Evolutionary conservation across 1,140 invertebrate species (phyloP).

Genomic region (Diploscapter pachys): DNA sequence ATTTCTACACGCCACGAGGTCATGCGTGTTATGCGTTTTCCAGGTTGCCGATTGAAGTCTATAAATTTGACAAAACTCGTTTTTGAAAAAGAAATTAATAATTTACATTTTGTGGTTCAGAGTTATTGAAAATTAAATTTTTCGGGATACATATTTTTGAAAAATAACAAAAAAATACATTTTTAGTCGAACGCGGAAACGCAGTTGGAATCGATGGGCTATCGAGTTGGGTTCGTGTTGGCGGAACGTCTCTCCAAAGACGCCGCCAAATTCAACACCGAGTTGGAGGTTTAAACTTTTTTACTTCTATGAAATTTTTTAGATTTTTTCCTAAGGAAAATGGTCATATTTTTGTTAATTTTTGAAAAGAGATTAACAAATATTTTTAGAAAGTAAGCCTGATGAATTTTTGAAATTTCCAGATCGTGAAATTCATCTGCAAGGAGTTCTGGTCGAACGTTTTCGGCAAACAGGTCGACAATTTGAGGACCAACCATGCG

Average conservation of each 20-base stretch:
- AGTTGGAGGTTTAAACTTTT: constrained; percentile 72
- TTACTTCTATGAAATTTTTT: background rate
- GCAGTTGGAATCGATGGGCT: constrained; percentile 49
- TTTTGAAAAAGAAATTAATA: too few species aligned
- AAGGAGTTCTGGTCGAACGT: constrained; percentile 95
- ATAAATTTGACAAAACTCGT: too few species aligned
- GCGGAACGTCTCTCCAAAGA: constrained; percentile 71
- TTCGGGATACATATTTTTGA: background rate
- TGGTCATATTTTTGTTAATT: background rate
- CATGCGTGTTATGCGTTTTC: background rate
- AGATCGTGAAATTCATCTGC: constrained; percentile 91
- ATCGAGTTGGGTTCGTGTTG: constrained; percentile 48
- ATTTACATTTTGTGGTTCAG: too few species aligned
- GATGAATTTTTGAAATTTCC: constrained; percentile 4
- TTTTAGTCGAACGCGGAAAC: constrained; percentile 56
- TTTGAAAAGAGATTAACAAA: background rate
- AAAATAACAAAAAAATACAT: constrained; percentile 12
- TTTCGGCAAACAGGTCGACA: constrained; percentile 97
- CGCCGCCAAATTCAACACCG: constrained; percentile 88
- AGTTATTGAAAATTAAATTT: too few species aligned
- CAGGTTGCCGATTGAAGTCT: too few species aligned
- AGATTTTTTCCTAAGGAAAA: too few species aligned
- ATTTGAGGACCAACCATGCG: constrained; percentile 95
- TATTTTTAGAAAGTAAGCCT: constrained; percentile 2
- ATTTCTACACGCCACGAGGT: background rate